These are phyloP conservation scores for Apus apus DNA, from an alignment of 2,113 vertebrate species.

Conservation along the genomic window DNA sequence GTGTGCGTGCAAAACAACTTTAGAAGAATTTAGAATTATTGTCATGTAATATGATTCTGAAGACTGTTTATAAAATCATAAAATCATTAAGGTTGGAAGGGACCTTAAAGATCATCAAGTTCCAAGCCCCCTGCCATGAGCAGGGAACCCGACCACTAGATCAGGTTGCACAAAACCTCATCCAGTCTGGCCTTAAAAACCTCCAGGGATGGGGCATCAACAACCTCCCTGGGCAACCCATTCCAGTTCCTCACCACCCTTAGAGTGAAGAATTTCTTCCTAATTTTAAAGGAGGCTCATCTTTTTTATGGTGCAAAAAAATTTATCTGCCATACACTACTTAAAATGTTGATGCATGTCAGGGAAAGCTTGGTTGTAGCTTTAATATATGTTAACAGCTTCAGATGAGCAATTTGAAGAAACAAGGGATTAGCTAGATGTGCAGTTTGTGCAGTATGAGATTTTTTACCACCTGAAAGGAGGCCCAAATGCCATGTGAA, in stretches of 20 bases:
- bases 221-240: too few species aligned
- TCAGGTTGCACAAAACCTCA: too few species aligned
- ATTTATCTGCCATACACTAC: background rate
- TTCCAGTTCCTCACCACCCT: too few species aligned
- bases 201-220: too few species aligned
- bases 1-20: background rate
- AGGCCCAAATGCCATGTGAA: background rate
- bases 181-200: too few species aligned
- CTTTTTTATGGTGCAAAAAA: background rate
- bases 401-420: background rate
- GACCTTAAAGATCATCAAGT: too few species aligned
- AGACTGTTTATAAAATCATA: background rate
- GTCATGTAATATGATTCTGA: background rate
- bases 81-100: too few species aligned
- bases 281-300: background rate
- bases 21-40: background rate
- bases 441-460: accelerated
- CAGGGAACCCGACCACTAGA: too few species aligned
- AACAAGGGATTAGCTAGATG: accelerated
- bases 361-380: background rate
- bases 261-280: too few species aligned
- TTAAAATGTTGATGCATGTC: background rate
- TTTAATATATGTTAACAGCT: background rate
- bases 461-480: background rate
- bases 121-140: too few species aligned